Conservation (phyloP, 2,797 vertebrate genomes). For the Scolopax rusticola region DNA sequence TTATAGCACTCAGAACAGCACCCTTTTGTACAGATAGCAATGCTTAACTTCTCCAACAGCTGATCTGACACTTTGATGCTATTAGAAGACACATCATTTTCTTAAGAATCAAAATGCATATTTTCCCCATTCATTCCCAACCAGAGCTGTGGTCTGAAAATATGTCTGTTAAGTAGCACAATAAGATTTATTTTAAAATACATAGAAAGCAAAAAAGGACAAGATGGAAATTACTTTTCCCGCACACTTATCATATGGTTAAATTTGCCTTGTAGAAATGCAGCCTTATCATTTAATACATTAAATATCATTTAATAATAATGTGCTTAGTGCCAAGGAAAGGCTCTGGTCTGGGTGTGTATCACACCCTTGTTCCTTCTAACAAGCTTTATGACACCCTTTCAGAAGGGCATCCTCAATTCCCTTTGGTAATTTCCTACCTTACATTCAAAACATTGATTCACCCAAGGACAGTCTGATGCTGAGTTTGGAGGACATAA, state of each 20-base stretch:
- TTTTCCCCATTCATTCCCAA: conserved; percentile 1
- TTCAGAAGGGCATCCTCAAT: background rate
- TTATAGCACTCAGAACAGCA: background rate
- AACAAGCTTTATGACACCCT: background rate
- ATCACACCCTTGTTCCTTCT: background rate
- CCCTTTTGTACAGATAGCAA: background rate
- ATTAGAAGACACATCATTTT: background rate
- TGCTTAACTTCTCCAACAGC: background rate
- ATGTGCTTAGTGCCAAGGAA: background rate
- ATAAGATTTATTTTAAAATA: background rate
- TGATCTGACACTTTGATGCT: background rate
- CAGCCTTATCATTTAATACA: background rate
- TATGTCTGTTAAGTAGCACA: background rate
- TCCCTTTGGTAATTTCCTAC: background rate
- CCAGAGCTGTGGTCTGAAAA: background rate
- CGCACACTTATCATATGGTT: background rate
- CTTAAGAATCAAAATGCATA: background rate
- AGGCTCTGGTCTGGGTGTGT: background rate
- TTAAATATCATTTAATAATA: too few relatives aligned
- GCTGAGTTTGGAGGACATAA: background rate
- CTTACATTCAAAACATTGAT: background rate
- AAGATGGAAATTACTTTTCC: background rate
- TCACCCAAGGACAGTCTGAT: background rate
- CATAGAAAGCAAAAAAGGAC: background rate
- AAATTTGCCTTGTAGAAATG: background rate